A percentile compares a stretch with the other conserved stretches of the same genome.
These are phyloP conservation scores for Arrhopalites spinosus DNA, from an alignment of 2,888 invertebrate genomes.

Conservation along the genomic window DNA sequence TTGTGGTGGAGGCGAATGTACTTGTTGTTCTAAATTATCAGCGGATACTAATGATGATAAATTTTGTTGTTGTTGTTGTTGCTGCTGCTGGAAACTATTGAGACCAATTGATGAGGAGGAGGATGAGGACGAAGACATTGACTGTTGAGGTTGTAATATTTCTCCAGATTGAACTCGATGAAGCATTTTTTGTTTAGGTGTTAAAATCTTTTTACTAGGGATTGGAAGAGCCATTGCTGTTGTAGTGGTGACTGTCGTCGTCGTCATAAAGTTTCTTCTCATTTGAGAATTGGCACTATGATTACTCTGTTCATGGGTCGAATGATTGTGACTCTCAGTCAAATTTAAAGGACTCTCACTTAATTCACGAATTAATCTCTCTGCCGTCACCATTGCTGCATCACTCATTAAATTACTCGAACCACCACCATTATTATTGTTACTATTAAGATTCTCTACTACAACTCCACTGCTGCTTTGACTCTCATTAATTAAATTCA, in stretches of 20 bases:
- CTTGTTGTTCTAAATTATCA: slow-evolving; percentile 23
- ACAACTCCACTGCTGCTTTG: neutral
- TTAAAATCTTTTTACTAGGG: slow-evolving; percentile 52
- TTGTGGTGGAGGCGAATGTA: slow-evolving; percentile 7
- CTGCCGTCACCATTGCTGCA: slow-evolving; percentile 30
- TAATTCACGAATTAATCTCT: slow-evolving; percentile 47
- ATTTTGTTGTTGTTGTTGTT: slow-evolving; percentile 24
- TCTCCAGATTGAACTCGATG: slow-evolving; percentile 43
- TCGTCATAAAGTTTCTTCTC: neutral
- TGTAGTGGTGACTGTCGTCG: slow-evolving; percentile 10
- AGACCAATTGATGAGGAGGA: neutral
- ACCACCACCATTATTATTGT: neutral
- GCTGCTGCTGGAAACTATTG: slow-evolving; percentile 34
- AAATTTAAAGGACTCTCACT: slow-evolving; percentile 53
- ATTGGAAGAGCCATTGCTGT: neutral
- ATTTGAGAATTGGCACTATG: slow-evolving; percentile 10
- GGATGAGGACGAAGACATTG: neutral
- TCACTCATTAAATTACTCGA: neutral
- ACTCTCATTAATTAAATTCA: neutral
- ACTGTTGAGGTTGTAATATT: neutral
- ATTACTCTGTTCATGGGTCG: neutral
- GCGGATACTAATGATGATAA: neutral
- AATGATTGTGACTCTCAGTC: slow-evolving; percentile 23
- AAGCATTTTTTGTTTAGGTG: slow-evolving; percentile 54
- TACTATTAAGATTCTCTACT: neutral